Evolutionary conservation across 2,888 invertebrate genomes (phyloP).

Genomic region (Taenaris catops): DNA sequence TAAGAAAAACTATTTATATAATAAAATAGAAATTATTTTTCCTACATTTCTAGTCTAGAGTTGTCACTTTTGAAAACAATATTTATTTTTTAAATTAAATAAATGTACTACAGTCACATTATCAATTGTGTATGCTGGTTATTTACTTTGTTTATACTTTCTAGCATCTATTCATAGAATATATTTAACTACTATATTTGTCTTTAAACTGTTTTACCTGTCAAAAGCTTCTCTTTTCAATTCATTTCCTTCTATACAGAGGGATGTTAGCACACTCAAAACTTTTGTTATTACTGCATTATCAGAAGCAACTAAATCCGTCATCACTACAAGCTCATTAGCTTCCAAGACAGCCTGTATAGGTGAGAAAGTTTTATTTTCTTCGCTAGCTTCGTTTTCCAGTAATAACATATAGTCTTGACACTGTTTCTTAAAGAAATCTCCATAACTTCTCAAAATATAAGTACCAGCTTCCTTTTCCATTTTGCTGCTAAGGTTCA

Average conservation of each 20-base stretch:
- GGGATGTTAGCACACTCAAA: conserved; percentile 87
- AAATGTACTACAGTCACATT: too few species aligned
- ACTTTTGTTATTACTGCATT: conserved; percentile 90
- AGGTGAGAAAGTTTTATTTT: conserved; percentile 55
- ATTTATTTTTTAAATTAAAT: too few species aligned
- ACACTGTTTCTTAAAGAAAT: conserved; percentile 65
- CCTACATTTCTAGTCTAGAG: too few species aligned
- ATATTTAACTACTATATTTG: too few species aligned
- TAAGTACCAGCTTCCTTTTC: conserved; percentile 64
- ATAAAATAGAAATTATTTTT: too few species aligned
- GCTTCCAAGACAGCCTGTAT: conserved; percentile 59
- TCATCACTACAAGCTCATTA: conserved; percentile 82
- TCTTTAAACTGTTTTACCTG: conserved; percentile 50
- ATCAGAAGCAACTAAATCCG: conserved; percentile 89
- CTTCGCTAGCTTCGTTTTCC: conserved; percentile 39
- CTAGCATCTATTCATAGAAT: too few species aligned
- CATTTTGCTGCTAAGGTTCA: conserved; percentile 42
- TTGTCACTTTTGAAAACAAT: too few species aligned
- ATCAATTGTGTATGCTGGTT: too few species aligned
- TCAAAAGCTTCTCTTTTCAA: conserved; percentile 84
- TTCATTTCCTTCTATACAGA: conserved; percentile 87
- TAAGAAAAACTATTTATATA: too few species aligned
- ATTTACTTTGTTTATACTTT: too few species aligned
- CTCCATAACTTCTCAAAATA: conserved; percentile 60
- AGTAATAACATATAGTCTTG: conserved; percentile 44